Evolutionary conservation across 1,140 invertebrate species (phyloP).

Genomic region (Caenorhabditis brenneri): DNA sequence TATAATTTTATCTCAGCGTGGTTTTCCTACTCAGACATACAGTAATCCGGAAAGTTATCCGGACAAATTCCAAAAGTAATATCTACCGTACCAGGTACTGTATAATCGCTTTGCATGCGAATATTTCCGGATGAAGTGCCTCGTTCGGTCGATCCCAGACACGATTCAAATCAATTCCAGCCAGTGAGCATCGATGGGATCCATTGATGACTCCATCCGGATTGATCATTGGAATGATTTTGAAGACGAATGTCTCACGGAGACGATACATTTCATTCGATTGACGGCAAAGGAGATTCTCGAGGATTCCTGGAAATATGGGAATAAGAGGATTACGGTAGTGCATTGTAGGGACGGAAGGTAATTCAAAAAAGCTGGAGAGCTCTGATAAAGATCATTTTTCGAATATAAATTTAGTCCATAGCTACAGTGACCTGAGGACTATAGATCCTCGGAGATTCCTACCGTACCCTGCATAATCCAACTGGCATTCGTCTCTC

Average conservation of each 20-base stretch:
- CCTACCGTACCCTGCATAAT: conserved; percentile 82
- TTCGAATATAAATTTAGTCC: too few species aligned
- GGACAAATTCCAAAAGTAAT: too few species aligned
- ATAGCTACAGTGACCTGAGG: too few species aligned
- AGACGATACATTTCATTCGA: conserved; percentile 49
- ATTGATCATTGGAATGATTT: conserved; percentile 93
- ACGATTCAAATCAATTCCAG: conserved; percentile 78
- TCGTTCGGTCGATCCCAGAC: conserved; percentile 84
- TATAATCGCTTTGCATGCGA: conserved; percentile 82
- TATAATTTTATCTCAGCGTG: too few species aligned
- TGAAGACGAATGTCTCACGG: conserved; percentile 78
- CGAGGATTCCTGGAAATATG: conserved; percentile 48
- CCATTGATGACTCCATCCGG: conserved; percentile 85
- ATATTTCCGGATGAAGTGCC: conserved; percentile 84
- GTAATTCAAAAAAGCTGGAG: too few species aligned
- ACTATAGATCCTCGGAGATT: too few species aligned
- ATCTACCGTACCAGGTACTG: conserved; percentile 64
- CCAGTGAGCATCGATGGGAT: conserved; percentile 85
- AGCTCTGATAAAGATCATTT: too few species aligned
- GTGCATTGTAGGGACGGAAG: background rate
- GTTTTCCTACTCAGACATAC: too few species aligned
- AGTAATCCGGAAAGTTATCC: too few species aligned
- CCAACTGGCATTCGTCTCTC: conserved; percentile 87
- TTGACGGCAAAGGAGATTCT: conserved; percentile 45
- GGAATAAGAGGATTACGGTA: background rate